Percentiles rank a stretch among this genome's conserved stretches.
Evolutionary conservation across 2,888 invertebrate genomes (phyloP).

Genomic region (Diachrysia chrysitis): DNA sequence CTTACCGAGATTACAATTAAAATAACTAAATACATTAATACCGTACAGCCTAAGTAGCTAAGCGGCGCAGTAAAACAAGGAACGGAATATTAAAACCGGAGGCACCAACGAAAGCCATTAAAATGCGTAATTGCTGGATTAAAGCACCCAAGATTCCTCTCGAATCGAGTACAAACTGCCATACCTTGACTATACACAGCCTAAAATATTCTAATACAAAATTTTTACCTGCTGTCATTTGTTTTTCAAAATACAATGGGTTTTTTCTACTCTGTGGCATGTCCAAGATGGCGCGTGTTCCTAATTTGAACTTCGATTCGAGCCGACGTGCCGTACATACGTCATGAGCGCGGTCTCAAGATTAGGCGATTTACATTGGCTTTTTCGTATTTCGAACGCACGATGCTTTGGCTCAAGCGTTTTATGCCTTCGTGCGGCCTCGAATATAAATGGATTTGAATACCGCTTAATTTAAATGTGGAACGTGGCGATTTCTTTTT

Average conservation of each 20-base stretch:
- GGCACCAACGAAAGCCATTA: slow-evolving; percentile 84
- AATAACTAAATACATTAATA: slow-evolving; percentile 76
- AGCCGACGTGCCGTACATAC: slow-evolving; percentile 85
- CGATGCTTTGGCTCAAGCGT: slow-evolving; percentile 71
- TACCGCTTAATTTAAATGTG: slow-evolving; percentile 71
- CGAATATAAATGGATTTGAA: slow-evolving; percentile 82
- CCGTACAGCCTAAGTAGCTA: slow-evolving; percentile 69
- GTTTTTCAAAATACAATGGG: neutral
- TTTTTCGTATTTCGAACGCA: slow-evolving; percentile 85
- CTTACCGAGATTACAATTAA: slow-evolving; percentile 66
- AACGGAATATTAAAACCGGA: slow-evolving; percentile 86
- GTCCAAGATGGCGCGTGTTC: slow-evolving; percentile 74
- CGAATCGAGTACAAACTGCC: slow-evolving; percentile 66
- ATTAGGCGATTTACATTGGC: slow-evolving; percentile 86
- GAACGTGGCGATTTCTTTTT: slow-evolving; percentile 75
- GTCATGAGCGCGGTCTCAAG: slow-evolving; percentile 87
- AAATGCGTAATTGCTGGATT: slow-evolving; percentile 89
- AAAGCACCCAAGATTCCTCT: slow-evolving; percentile 86
- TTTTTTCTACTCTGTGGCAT: slow-evolving; percentile 67
- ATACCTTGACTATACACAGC: slow-evolving; percentile 61
- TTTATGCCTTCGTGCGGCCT: slow-evolving; percentile 77
- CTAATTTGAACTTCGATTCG: slow-evolving; percentile 78
- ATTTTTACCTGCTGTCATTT: slow-evolving; percentile 23
- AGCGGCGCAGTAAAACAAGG: slow-evolving; percentile 85
- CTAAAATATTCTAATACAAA: slow-evolving; percentile 39